Base-by-base conservation (phyloP, 2,888 invertebrate genomes). In the Lymantria monacha region DNA sequence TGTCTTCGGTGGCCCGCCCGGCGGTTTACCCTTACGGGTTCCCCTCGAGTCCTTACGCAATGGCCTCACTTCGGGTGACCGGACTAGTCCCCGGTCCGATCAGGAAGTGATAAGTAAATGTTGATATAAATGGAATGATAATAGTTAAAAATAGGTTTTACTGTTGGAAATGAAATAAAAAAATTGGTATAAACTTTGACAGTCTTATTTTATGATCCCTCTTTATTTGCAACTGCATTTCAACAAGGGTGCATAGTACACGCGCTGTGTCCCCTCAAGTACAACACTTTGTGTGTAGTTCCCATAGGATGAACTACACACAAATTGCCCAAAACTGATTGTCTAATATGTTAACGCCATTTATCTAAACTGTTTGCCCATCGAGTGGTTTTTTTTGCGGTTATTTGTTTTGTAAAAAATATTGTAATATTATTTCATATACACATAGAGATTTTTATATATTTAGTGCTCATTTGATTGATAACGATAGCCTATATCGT, bases 321-420 rank as follows among this genome's bases (percentile, higher is more conserved):
- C 87, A 87, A 86, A 87, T 87, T 84, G 80, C 77, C 87, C 82
- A 74, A 74, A 82, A 81, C 81, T 77, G 82, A 87, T 87, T 84
- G 83, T 85, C 63, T 82, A 83, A 87, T 83, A 77, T 79, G 80
- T 82, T 82, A 83, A 81, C 81, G 83, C 79, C 76, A 81, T 85
- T 88, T 82, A 81, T 83, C 81, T 79, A 75, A 83, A 83, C 87
- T 85, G 74, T 83, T 82, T 82, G 78, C 60, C 54, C 48, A 13
- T 58, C 41, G 33, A 66, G 63, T 59, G 55, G 40, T 36, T 51
- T 59, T 59, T 22, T 47, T 52, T 42, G 58, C 44, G 57, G 54
- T 60, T 38, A 47, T 31, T 60, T 50, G 46, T 13, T 1, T 9
- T 38, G 36, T 22, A 46, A 43, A 60, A 62, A 62, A 52, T 44